Percentiles rank a stretch among this genome's conserved stretches.
These are phyloP conservation scores for Chrysina gloriosa DNA, from an alignment of 2,888 invertebrate species.

Conservation along the genomic window DNA sequence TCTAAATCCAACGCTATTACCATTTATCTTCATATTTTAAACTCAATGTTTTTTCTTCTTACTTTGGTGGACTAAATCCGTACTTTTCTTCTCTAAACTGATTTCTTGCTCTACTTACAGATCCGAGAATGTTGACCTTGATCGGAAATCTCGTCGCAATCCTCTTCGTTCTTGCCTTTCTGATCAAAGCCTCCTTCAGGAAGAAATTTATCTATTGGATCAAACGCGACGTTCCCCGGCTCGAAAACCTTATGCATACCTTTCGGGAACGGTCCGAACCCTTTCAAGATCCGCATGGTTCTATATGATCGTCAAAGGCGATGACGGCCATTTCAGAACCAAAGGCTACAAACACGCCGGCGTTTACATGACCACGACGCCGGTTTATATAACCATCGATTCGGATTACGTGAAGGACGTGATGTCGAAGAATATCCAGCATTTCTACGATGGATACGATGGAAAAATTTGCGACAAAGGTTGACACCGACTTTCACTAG, in stretches of 20 bases:
- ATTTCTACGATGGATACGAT: conserved; percentile 60
- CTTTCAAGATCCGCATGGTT: conserved; percentile 41
- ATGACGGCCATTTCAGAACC: conserved; percentile 47
- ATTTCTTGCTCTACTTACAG: no score
- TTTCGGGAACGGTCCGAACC: conserved; percentile 53
- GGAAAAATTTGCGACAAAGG: conserved; percentile 62
- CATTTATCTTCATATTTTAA: no score
- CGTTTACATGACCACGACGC: conserved; percentile 50
- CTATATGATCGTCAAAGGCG: conserved; percentile 40
- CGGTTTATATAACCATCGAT: conserved; percentile 57
- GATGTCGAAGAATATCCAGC: conserved; percentile 58
- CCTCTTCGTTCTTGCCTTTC: not conserved
- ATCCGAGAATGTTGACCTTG: conserved; percentile 19
- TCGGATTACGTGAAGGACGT: conserved; percentile 58
- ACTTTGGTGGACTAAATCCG: no score
- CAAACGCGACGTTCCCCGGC: conserved; percentile 50
- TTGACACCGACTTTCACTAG: conserved; percentile 64
- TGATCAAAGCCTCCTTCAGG: conserved; percentile 39
- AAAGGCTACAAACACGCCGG: conserved; percentile 51
- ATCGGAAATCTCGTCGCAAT: conserved; percentile 12
- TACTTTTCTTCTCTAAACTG: no score
- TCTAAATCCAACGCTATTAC: no score
- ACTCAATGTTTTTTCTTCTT: no score
- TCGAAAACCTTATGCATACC: conserved; percentile 54
- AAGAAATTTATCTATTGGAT: conserved; percentile 55